These are phyloP conservation scores for Choreutis nemorana DNA, from an alignment of 2,888 invertebrate species.

Conservation along the genomic window DNA sequence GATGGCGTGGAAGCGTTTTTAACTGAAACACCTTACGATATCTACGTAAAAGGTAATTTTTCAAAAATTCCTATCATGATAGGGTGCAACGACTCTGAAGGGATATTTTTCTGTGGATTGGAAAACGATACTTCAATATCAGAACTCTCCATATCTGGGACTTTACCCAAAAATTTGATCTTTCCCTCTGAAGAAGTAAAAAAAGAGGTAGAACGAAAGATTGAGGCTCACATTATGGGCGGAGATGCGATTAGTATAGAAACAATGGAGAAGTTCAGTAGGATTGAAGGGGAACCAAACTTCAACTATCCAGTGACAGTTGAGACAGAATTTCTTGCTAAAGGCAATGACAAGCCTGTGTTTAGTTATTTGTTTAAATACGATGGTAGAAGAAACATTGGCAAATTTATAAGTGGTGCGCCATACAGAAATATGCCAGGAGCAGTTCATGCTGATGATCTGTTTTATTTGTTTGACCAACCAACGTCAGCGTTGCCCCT, in stretches of 20 bases:
- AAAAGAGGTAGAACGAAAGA: constrained; percentile 18
- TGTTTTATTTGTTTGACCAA: constrained; percentile 44
- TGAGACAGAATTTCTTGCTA: constrained; percentile 30
- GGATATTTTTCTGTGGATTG: constrained; percentile 26
- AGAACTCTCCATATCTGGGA: constrained; percentile 25
- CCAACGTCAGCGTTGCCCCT: constrained; percentile 14
- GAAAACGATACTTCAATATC: constrained; percentile 32
- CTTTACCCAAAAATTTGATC: constrained; percentile 36
- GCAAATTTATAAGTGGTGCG: constrained; percentile 18
- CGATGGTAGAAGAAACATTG: constrained; percentile 27
- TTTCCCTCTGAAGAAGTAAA: constrained; percentile 22
- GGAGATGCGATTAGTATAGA: constrained; percentile 27
- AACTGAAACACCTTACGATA: constrained; percentile 29
- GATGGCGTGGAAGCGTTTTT: constrained; percentile 43
- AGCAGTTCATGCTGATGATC: constrained; percentile 41
- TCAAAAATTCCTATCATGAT: constrained; percentile 44
- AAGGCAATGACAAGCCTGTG: constrained; percentile 25
- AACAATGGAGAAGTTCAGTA: constrained; percentile 28
- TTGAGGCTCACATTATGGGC: constrained; percentile 40
- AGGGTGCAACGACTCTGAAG: constrained; percentile 36
- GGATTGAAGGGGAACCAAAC: constrained; percentile 28
- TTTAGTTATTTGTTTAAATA: constrained; percentile 38
- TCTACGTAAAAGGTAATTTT: constrained; percentile 27
- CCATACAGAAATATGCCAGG: constrained; percentile 20
- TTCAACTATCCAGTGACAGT: constrained; percentile 26